Evolutionary conservation across 2,797 vertebrate genomes (phyloP), one percentile per base, ranked within the genome.

Genomic region (Pangasius macronema): DNA sequence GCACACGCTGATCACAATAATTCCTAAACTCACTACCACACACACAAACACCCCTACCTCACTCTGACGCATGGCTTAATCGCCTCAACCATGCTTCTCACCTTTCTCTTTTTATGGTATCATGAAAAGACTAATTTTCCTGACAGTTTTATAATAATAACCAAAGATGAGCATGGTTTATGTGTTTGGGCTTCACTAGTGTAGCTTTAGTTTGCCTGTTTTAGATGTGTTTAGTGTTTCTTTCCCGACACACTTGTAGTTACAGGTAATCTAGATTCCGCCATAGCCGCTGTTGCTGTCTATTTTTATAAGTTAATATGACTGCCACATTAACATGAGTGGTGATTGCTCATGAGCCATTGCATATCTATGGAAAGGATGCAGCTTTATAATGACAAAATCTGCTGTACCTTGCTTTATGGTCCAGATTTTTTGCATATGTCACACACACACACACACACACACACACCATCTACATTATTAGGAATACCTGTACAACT

Each of bases 11-110:
- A 73, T 85, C 77, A 73, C 79, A 65, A 46, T 79, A 82, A 83
- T 65, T 72, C 36, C 70, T 90, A 86, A 93, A 92, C 86, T 81
- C 75, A 46, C 57, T n/a, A 46, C 46, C 49, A 70, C 75, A 53
- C 68, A 70, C 36, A 42, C 57, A 63, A 86, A 73, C 82, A 30
- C 55, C 75, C 86, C 42, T 46, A 13, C 57, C 51, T 36, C 63
- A 70, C 8, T 81, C 39, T 80, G 55, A 72, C 36, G 53, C 59
- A 11, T 82, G 6, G 73, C 67, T 82, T 83, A 57, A 84, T 42
- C 16, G 14, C 63, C 79, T 86, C 24, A 88, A 86, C 87, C 85
- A 87, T 84, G 88, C 77, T 88, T 75, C 80, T 87, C 53, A 76
- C 42, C 16, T 14, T n/a, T 51, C 73, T 33, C 27, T 75, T 14